Conservation (phyloP, 2,113 vertebrate genomes). For the Bufo gargarizans region DNA sequence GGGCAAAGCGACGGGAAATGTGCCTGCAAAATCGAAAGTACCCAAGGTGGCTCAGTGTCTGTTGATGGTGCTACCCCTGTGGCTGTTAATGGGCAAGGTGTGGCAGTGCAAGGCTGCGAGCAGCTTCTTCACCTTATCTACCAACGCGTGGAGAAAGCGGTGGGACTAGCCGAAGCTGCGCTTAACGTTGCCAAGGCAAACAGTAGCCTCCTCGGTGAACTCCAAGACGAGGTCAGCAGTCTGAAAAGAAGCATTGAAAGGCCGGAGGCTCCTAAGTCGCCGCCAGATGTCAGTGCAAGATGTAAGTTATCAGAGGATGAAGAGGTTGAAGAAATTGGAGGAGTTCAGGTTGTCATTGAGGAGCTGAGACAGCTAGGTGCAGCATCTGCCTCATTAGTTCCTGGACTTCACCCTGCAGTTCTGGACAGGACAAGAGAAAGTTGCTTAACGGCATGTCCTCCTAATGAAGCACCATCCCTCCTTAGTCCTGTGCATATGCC, state of each 20-base stretch:
- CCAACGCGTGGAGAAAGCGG: conserved; percentile 70
- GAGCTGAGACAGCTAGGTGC: conserved; percentile 70
- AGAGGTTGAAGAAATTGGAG: conserved; percentile 68
- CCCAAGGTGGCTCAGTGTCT: neutral
- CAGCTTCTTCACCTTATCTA: conserved; percentile 74
- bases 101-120: conserved; percentile 66
- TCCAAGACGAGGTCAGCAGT: conserved; percentile 68
- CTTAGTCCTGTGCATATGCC: conserved; percentile 63
- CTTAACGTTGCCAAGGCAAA: conserved; percentile 68
- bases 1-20: conserved; percentile 63
- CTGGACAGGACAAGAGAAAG: conserved; percentile 58
- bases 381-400: conserved; percentile 54
- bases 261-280: conserved; percentile 23
- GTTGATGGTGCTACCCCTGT: conserved; percentile 64
- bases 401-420: conserved; percentile 60
- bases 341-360: conserved; percentile 71
- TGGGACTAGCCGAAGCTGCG: conserved; percentile 68
- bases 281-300: neutral
- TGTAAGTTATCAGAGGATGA: conserved; percentile 63
- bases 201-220: conserved; percentile 66
- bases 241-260: conserved; percentile 61
- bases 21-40: conserved; percentile 66
- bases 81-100: conserved; percentile 65
- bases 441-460: conserved; percentile 54
- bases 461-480: conserved; percentile 58